Evolutionary conservation across 2,797 vertebrate genomes (phyloP), one percentile per base, ranked within the genome.

Genomic region (Pelodytes ibericus): DNA sequence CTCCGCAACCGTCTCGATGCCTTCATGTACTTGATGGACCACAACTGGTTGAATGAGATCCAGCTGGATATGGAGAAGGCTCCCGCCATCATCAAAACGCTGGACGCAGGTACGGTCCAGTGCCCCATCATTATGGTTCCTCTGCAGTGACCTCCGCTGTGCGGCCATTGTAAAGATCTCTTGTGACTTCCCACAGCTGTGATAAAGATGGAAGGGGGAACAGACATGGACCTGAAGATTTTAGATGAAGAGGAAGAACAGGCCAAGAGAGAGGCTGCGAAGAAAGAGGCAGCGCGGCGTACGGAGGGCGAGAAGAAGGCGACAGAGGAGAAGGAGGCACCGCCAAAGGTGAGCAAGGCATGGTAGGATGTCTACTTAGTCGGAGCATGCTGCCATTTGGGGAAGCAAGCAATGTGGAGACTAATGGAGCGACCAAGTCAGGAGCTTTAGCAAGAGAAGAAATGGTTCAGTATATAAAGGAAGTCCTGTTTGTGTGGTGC

Each of bases 191-290:
- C 15, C 15, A 36, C 65, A 97, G 96, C 95, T 13, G 95, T 98
- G 69, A 98, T 98, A 82, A 97, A 96, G 87, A 98, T 98, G 96
- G 96, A 98, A 85, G 96, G 95, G 39, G 96, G 96, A 11, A 93
- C 92, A 0, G 95, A 97, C 70, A 90, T 94, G 1, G 96, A 98
- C 71, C 87, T 98, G 72, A 94, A 93, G 6, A 95, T 96, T 81
- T 82, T 98, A 81, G 96, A 98, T 63, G 87, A 95, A 83, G 95
- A 96, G 84, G 95, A 97, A 41, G 95, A 97, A 53, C 95, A 96
- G 62, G 94, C 88, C 9, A 85, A 94, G 61, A 79, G 76, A 49
- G 90, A 80, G 86, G 96, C 87, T 88, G 91, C 83, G 0, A 74
- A 74, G 62, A 74, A 74, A 29, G 95, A 96, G n/a, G 82, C 86